Base-by-base conservation (phyloP, 2,888 invertebrate genomes). In the Clitarchus hookeri region DNA sequence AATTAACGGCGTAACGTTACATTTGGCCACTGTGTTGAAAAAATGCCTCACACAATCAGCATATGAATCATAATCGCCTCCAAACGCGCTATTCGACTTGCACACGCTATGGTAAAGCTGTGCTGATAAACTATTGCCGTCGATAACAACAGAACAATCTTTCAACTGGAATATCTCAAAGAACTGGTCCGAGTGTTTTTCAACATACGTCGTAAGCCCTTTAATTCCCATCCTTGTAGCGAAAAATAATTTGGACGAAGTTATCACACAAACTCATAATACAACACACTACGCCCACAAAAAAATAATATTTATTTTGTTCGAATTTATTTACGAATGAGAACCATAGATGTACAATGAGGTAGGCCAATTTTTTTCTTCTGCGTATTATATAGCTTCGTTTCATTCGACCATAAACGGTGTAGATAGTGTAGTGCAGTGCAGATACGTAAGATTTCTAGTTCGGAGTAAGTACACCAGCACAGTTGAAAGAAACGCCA, bases 181-280 rank as follows among this genome's bases (percentile, higher is more conserved):
- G 90, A 95, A 96, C 78, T 92, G 91, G 88, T 95, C 93, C 48
- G 95, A 93, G 89, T 95, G 93, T 88, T 93, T 93, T 54, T 94
- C 94, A 87, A 97, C 95, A 89, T 95, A 97, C 0, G 96, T 96
- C 23, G 97, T 97, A 87, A 98, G 92, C 78, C 98, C 98, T 86
- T 94, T 93, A 11, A 98, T 95, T 16, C 98, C 98, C 98, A 98
- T 96, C 1, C 19, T n/a, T 65, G 8, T 9, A n/a, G n/a, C 65
- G 16, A 65, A 65, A 65, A 65, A 23, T n/a, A 16, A 65, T 65
- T 65, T 2, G 12, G 8, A 16, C n/a, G n/a, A 23, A 4, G 16
- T 65, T 65, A 65, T 11, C 19, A 65, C 16, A n/a, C n/a, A 65
- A 65, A 23, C 16, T 65, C 65, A 2, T 65, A 23, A 65, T 9